A percentile compares a stretch with the other conserved stretches of the same genome.
Evolutionary conservation across 2,113 vertebrate genomes (phyloP).

Genomic region (Microcebus lehilahytsara): DNA sequence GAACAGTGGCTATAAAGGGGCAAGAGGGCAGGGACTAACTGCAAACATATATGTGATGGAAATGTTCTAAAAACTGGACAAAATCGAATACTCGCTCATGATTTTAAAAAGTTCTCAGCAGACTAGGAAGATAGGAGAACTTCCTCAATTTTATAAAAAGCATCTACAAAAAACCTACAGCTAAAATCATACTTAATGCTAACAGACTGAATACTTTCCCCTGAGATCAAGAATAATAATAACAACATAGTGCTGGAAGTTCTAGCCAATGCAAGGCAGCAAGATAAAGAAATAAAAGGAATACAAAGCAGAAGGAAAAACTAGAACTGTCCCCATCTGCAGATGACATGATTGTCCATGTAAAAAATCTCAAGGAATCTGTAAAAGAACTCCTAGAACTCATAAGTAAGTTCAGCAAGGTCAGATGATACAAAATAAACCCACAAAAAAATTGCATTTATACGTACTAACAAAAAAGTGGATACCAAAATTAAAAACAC

Average conservation of each 20-base stretch:
- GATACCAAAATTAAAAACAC: neutral
- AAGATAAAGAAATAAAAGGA: neutral
- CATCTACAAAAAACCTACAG: neutral
- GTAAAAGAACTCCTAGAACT: neutral
- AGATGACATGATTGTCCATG: neutral
- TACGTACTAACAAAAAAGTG: too few species aligned
- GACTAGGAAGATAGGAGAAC: neutral
- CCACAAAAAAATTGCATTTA: neutral
- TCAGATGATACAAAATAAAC: neutral
- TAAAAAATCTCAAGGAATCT: neutral
- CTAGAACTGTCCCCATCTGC: neutral
- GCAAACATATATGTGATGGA: neutral
- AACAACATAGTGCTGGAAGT: neutral
- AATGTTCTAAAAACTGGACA: neutral
- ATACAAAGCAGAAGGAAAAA: neutral
- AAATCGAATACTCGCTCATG: neutral
- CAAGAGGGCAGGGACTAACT: neutral
- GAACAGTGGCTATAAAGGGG: neutral
- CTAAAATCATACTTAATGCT: neutral
- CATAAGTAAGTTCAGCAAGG: neutral
- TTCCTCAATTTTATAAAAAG: neutral
- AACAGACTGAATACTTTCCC: neutral
- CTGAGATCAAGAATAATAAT: neutral
- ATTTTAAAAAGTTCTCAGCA: neutral
- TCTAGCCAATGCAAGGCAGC: neutral